A percentile compares a stretch with the other conserved stretches of the same genome.
phyloP scores from a whole-genome alignment of 2,113 vertebrate genomes.

The Rhadina sibilatrix region DNA sequence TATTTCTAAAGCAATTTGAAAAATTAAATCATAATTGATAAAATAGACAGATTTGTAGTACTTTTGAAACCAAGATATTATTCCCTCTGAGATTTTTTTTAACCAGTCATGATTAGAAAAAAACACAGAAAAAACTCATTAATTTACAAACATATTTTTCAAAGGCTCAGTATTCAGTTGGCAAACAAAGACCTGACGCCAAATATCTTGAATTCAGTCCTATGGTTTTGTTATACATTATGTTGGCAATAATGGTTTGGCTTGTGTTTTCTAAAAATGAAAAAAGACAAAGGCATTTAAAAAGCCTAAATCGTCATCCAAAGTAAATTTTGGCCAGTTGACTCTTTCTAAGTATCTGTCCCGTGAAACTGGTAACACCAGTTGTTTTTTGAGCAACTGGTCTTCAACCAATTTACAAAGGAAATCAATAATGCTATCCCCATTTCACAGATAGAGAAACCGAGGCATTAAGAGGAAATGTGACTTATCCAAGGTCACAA shows the following conservation, averaged over 20 bases:
- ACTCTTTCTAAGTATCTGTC: background rate
- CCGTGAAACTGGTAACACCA: background rate
- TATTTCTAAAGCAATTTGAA: background rate
- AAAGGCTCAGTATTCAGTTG: background rate
- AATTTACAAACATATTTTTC: background rate
- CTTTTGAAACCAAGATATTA: background rate
- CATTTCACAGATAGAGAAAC: slow-evolving; percentile 17
- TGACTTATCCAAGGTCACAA: slow-evolving; percentile 51
- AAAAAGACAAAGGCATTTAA: background rate
- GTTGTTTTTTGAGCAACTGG: background rate
- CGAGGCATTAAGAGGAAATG: slow-evolving; percentile 5
- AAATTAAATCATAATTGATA: background rate
- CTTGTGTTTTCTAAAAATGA: background rate
- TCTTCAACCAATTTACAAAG: slow-evolving; percentile 20
- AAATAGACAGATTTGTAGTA: background rate
- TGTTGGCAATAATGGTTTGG: background rate
- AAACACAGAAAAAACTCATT: background rate
- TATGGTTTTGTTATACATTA: background rate
- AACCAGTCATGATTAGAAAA: background rate
- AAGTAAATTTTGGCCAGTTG: background rate
- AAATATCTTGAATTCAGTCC: background rate
- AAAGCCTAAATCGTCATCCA: background rate
- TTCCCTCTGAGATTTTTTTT: background rate
- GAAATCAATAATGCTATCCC: slow-evolving; percentile 23
- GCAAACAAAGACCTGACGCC: background rate